A percentile compares a stretch with the other conserved stretches of the same genome.
These are phyloP conservation scores for Cygnus olor DNA, from an alignment of 2,797 vertebrate species.

Conservation along the genomic window DNA sequence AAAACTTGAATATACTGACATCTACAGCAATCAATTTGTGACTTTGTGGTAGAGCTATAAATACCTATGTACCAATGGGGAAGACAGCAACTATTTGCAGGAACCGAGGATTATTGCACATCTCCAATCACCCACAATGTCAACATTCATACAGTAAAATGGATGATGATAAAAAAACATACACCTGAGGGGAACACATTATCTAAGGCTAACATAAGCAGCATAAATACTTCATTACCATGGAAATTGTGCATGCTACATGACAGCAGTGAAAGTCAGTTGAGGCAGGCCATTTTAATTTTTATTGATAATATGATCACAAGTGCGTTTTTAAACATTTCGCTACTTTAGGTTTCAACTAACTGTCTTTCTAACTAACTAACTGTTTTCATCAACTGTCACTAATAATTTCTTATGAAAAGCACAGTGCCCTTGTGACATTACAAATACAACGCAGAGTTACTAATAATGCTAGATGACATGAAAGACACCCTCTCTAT, in stretches of 20 bases:
- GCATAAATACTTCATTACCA: slow-evolving; percentile 62
- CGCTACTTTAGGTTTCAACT: slow-evolving; percentile 32
- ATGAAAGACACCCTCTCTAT: not conserved
- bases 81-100: not conserved
- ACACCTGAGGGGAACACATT: slow-evolving; percentile 32
- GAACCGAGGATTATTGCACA: slow-evolving; percentile 27
- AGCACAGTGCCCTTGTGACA: slow-evolving; percentile 38
- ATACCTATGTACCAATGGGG: not conserved
- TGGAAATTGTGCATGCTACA: slow-evolving; percentile 31
- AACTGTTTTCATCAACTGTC: slow-evolving; percentile 72
- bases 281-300: slow-evolving; percentile 69
- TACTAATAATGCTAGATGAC: slow-evolving; percentile 4
- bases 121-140: slow-evolving; percentile 26
- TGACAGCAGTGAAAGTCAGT: slow-evolving; percentile 38
- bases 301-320: slow-evolving; percentile 74
- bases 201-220: slow-evolving; percentile 1
- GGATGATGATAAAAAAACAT: slow-evolving; percentile 40
- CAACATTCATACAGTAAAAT: slow-evolving; percentile 37
- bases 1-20: not conserved
- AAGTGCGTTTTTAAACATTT: slow-evolving; percentile 75
- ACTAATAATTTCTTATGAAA: slow-evolving; percentile 69
- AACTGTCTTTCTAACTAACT: no score
- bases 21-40: not conserved
- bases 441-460: slow-evolving; percentile 6
- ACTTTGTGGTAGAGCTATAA: slow-evolving; percentile 16